A percentile compares a stretch with the other conserved stretches of the same genome.
Conservation (phyloP, 2,888 invertebrate species). For the Metellina segmentata region DNA sequence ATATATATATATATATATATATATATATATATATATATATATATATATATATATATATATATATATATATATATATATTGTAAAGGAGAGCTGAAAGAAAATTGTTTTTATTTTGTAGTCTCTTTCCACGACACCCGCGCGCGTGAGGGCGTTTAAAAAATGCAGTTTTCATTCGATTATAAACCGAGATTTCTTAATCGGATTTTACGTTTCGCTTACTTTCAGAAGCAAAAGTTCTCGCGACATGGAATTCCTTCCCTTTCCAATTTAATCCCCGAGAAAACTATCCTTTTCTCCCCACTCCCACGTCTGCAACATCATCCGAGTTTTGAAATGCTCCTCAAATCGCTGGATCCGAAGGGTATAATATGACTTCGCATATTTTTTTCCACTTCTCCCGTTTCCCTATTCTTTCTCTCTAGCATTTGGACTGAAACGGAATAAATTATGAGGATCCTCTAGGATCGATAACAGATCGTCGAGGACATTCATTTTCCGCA, state of each 20-base stretch:
- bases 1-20: no score
- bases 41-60: no score
- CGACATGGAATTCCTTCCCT: neutral
- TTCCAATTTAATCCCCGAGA: neutral
- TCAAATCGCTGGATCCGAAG: neutral
- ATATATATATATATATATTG: no score
- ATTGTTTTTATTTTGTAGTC: no score
- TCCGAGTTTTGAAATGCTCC: neutral
- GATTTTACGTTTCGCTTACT: neutral
- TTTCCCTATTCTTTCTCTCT: neutral
- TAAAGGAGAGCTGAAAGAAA: no score
- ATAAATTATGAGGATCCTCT: constrained; percentile 56
- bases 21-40: no score
- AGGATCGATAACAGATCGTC: constrained; percentile 39
- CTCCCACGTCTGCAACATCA: neutral
- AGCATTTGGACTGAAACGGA: constrained; percentile 41
- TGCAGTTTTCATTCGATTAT: neutral
- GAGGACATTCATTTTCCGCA: constrained; percentile 48
- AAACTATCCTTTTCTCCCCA: neutral
- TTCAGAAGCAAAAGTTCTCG: neutral
- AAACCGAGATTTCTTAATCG: neutral
- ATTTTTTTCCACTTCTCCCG: neutral
- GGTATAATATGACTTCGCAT: neutral
- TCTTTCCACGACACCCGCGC: no score
- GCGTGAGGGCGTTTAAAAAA: neutral